Conservation (phyloP, 2,888 invertebrate genomes). For the Nomada lathburiana region DNA sequence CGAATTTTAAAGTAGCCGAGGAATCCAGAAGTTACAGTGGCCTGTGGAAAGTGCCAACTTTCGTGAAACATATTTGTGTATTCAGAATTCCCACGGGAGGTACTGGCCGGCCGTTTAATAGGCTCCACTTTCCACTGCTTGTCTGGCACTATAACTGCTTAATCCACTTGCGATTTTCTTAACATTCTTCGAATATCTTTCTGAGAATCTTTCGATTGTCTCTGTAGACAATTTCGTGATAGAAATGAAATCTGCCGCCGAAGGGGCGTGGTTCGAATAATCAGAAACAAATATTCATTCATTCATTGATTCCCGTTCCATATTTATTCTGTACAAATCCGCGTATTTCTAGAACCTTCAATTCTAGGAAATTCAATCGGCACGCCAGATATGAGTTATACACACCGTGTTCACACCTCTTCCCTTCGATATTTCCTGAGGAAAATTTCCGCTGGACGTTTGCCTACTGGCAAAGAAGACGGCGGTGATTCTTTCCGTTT, state of each 20-base stretch:
- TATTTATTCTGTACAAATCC: too few relatives aligned
- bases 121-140: not conserved
- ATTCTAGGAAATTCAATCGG: slow-evolving; percentile 10
- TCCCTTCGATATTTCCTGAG: not conserved
- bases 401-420: not conserved
- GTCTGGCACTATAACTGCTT: slow-evolving; percentile 13
- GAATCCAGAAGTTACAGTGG: slow-evolving; percentile 19
- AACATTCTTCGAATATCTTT: not conserved
- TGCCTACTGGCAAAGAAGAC: slow-evolving; percentile 38
- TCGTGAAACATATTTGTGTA: slow-evolving; percentile 19
- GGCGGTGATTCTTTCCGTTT: slow-evolving; percentile 50
- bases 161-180: slow-evolving; percentile 6
- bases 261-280: too few relatives aligned
- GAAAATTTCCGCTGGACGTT: slow-evolving; percentile 30
- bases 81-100: not conserved
- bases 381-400: not conserved
- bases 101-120: slow-evolving; percentile 11
- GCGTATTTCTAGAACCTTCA: too few relatives aligned
- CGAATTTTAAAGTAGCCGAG: slow-evolving; percentile 38
- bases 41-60: not conserved
- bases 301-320: too few relatives aligned
- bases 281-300: too few relatives aligned
- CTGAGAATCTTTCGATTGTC: not conserved
- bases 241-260: too few relatives aligned
- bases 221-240: too few relatives aligned